Evolutionary conservation across 2,888 invertebrate species (phyloP).

Genomic region (Tetranychus truncatus): DNA sequence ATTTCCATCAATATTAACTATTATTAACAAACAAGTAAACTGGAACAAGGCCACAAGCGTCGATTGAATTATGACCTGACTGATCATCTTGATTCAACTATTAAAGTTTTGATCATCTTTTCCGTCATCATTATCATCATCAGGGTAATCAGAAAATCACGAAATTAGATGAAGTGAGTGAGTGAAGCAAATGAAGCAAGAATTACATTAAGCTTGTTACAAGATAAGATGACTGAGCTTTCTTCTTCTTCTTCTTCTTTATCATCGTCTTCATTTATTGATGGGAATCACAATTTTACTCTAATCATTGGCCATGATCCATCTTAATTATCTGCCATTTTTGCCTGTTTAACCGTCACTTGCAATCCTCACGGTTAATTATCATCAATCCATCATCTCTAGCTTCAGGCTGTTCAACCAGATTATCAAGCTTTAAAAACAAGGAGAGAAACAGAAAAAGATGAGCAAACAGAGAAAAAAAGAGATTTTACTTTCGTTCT

Average conservation of each 20-base stretch:
- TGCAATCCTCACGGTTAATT: not conserved
- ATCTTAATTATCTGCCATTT: constrained; percentile 1
- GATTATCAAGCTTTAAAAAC: not conserved
- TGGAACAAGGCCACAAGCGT: not conserved
- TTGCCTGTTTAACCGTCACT: constrained; percentile 1
- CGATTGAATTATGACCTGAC: constrained; percentile 1
- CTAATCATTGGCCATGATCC: not conserved
- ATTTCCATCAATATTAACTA: not conserved
- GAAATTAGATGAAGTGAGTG: not conserved
- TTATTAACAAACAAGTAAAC: not conserved
- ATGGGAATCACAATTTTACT: not conserved
- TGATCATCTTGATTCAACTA: not conserved
- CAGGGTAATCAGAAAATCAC: constrained; percentile 1
- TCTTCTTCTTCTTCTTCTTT: not conserved
- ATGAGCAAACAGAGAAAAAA: not conserved
- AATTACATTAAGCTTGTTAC: not conserved
- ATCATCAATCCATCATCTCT: constrained; percentile 1
- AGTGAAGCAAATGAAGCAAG: not conserved
- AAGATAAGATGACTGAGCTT: not conserved
- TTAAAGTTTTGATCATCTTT: too few species aligned
- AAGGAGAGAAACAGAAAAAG: not conserved
- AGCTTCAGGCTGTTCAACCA: not conserved
- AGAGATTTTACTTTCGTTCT: not conserved
- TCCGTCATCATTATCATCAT: not conserved
- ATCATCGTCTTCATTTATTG: not conserved